phyloP scores from a whole-genome alignment of 2,113 vertebrate genomes.

The Jacana jacana region DNA sequence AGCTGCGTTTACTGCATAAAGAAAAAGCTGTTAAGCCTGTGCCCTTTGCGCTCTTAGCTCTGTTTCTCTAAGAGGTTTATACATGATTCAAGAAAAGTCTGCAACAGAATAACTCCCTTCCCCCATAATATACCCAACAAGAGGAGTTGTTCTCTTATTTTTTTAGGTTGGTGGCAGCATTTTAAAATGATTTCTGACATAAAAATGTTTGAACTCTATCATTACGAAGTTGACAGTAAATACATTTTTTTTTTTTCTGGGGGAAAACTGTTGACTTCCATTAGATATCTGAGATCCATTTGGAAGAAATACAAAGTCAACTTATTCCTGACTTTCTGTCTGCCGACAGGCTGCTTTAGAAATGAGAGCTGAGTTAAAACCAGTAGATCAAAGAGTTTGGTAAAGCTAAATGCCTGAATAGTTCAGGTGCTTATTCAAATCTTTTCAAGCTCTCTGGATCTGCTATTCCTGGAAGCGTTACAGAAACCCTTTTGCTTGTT shows the following conservation, averaged over 20 bases:
- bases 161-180: not conserved
- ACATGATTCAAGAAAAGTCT: not conserved
- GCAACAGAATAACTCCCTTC: not conserved
- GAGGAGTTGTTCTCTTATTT: not conserved
- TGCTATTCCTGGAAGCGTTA: not conserved
- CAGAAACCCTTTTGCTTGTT: not conserved
- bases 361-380: not conserved
- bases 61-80: constrained; percentile 39
- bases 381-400: not conserved
- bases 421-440: not conserved
- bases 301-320: not conserved
- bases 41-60: not conserved
- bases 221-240: not conserved
- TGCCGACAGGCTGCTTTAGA: not conserved
- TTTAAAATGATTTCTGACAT: not conserved
- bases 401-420: not conserved
- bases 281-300: not conserved
- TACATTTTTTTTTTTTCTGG: not conserved
- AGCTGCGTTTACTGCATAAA: constrained; percentile 13
- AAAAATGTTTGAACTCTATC: not conserved
- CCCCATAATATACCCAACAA: not conserved
- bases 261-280: not conserved
- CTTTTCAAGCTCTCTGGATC: not conserved
- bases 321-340: not conserved
- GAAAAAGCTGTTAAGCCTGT: constrained; percentile 39